phyloP scores from a whole-genome alignment of 1,140 invertebrate species.

The Cotesia chilonis region DNA sequence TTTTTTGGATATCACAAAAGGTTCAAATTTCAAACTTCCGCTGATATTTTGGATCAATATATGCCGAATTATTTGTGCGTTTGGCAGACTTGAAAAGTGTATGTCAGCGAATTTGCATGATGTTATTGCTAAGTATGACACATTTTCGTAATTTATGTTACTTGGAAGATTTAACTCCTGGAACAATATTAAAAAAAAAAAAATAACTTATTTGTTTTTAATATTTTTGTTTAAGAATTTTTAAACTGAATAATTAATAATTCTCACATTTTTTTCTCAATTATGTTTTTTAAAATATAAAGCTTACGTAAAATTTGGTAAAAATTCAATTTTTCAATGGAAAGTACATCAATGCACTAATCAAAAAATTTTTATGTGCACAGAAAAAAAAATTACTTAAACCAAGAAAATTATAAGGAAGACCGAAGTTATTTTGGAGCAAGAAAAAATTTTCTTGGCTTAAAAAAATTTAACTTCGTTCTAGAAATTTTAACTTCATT shows the following conservation, averaged over 20 bases:
- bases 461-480: too few species aligned
- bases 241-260: not conserved
- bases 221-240: not conserved
- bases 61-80: constrained; percentile 41
- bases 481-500: too few species aligned
- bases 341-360: too few species aligned
- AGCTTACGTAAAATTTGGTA: too few species aligned
- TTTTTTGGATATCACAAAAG: constrained; percentile 38
- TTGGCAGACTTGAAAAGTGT: constrained; percentile 41
- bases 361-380: too few species aligned
- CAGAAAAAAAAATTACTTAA: too few species aligned
- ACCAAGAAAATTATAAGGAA: too few species aligned
- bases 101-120: constrained; percentile 44
- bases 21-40: constrained; percentile 40
- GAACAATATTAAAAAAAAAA: constrained; percentile 28
- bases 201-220: not conserved
- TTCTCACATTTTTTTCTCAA: too few species aligned
- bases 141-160: constrained; percentile 45
- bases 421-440: too few species aligned
- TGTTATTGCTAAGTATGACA: constrained; percentile 44
- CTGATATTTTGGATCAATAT: constrained; percentile 51
- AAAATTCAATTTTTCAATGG: too few species aligned
- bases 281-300: too few species aligned
- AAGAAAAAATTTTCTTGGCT: too few species aligned
- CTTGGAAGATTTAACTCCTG: constrained; percentile 48